phyloP scores from a whole-genome alignment of 2,113 vertebrate species.

The Pygoscelis antarcticus region DNA sequence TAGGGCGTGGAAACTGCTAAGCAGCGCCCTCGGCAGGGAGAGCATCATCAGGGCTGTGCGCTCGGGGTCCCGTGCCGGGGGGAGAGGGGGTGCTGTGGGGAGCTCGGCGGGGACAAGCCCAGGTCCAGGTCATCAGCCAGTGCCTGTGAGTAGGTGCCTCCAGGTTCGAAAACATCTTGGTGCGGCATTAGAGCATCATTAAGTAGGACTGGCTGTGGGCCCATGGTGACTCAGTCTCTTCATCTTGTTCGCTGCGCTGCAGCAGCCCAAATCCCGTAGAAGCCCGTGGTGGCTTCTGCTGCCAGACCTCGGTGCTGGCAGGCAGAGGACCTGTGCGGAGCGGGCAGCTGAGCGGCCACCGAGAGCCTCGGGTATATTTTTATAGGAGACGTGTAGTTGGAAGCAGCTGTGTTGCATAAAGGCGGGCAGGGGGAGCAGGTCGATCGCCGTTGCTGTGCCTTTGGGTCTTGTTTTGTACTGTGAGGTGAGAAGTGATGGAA shows the following conservation, averaged over 20 bases:
- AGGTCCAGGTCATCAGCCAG: neutral
- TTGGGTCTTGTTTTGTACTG: fast-evolving
- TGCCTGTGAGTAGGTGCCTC: neutral
- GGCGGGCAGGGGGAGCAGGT: neutral
- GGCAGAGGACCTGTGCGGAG: neutral
- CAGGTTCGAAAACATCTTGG: neutral
- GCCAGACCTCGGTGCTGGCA: neutral
- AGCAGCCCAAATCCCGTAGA: neutral
- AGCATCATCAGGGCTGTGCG: neutral
- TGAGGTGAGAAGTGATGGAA: neutral
- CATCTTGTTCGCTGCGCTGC: neutral
- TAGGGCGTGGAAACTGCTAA: neutral
- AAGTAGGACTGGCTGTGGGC: neutral
- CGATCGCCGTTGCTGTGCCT: neutral
- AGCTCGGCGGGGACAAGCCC: neutral
- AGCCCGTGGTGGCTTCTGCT: neutral
- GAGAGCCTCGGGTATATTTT: neutral
- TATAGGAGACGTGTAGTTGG: neutral
- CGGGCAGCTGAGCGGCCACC: fast-evolving
- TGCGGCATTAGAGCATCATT: neutral
- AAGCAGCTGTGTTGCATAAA: neutral
- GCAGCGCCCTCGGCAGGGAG: neutral
- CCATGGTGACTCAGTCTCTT: neutral
- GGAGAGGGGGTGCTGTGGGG: neutral
- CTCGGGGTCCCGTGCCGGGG: fast-evolving